Evolutionary conservation across 2,113 vertebrate species (phyloP).

Genomic region (Calidris pugnax): DNA sequence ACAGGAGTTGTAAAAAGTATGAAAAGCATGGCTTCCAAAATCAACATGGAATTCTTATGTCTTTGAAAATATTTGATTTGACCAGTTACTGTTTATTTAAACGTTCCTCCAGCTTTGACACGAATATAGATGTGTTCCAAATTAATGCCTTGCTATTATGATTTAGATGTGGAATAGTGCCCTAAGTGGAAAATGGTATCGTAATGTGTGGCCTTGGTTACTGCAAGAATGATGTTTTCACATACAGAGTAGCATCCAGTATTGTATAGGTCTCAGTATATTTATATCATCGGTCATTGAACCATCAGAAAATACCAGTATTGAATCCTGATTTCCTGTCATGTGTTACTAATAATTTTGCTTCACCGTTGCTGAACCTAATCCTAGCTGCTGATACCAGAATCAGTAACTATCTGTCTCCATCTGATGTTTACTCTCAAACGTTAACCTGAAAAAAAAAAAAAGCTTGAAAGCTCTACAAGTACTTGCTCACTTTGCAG

Average conservation of each 20-base stretch:
- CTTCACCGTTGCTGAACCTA: neutral
- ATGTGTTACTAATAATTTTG: neutral
- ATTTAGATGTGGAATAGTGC: neutral
- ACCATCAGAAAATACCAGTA: neutral
- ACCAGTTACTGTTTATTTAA: neutral
- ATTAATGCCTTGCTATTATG: neutral
- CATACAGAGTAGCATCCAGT: neutral
- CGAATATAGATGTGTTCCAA: neutral
- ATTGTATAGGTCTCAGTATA: neutral
- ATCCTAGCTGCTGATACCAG: neutral
- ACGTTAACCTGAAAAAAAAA: neutral
- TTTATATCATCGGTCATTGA: neutral
- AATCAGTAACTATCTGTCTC: neutral
- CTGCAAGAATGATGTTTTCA: neutral
- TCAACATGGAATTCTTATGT: neutral
- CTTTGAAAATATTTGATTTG: neutral
- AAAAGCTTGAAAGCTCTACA: neutral
- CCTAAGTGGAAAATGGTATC: neutral
- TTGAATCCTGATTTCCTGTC: neutral
- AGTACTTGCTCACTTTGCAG: neutral
- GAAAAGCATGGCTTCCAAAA: neutral
- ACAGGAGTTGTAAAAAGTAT: neutral
- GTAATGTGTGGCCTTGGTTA: neutral
- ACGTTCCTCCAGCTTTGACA: neutral
- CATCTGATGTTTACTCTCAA: neutral